phyloP scores from a whole-genome alignment of 2,888 invertebrate species.

The Alentia gelatinosa region DNA sequence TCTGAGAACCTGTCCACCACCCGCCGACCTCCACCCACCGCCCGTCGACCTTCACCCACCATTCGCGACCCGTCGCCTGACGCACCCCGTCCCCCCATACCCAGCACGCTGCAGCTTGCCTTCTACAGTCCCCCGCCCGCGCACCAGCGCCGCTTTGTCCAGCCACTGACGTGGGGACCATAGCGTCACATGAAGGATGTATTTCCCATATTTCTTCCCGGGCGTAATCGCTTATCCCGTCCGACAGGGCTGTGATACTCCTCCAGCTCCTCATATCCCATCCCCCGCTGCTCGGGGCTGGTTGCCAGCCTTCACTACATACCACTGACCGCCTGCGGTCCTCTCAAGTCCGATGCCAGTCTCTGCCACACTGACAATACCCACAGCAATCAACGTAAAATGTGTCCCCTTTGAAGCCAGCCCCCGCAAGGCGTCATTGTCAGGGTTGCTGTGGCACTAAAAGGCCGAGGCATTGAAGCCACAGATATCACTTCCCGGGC shows the following conservation, averaged over 20 bases:
- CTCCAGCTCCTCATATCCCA: too few relatives aligned
- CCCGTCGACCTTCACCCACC: neutral
- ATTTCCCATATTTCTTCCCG: neutral
- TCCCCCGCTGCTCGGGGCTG: too few relatives aligned
- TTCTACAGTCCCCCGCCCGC: neutral
- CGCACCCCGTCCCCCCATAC: too few relatives aligned
- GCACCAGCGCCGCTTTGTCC: neutral
- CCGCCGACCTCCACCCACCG: too few relatives aligned
- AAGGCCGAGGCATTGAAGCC: neutral
- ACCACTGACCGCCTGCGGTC: too few relatives aligned
- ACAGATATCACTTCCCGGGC: too few relatives aligned
- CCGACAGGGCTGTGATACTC: neutral
- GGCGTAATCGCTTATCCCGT: constrained; percentile 4
- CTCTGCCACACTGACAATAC: neutral
- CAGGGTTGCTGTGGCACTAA: neutral
- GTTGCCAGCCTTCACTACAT: too few relatives aligned
- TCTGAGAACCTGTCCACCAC: too few relatives aligned
- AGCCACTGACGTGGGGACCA: neutral
- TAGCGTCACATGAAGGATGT: neutral
- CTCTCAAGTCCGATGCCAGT: too few relatives aligned
- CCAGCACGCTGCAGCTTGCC: neutral
- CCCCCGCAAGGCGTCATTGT: neutral
- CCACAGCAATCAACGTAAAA: neutral
- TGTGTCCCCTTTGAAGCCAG: neutral
- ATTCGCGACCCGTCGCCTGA: neutral